These are phyloP conservation scores for Polymixis lichenea DNA, from an alignment of 2,888 invertebrate genomes.

Conservation along the genomic window DNA sequence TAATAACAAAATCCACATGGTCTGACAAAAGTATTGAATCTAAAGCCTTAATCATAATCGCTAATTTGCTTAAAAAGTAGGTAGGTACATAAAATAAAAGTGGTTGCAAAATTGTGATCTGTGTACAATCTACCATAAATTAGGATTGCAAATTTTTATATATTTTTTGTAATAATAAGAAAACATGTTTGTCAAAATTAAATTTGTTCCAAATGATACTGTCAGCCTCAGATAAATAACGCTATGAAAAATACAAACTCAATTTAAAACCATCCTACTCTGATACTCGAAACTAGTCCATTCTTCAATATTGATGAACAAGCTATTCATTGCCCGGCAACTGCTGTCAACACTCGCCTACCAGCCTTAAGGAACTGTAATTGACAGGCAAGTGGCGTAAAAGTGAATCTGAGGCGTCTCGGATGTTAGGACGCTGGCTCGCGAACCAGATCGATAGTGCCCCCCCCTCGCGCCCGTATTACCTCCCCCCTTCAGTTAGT, in stretches of 20 bases:
- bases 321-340: constrained; percentile 54
- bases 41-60: not conserved
- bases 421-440: constrained; percentile 72
- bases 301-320: constrained; percentile 25
- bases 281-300: not conserved
- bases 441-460: constrained; percentile 75
- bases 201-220: no score
- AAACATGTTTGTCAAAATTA: no score
- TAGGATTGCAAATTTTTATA: no score
- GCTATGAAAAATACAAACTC: not conserved
- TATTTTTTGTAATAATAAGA: no score
- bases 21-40: not conserved
- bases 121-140: no score
- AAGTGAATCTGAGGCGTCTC: constrained; percentile 78
- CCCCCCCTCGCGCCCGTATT: constrained; percentile 59
- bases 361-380: constrained; percentile 72
- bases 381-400: constrained; percentile 80
- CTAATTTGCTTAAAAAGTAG: no score
- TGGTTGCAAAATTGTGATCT: no score
- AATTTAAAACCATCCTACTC: not conserved
- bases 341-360: constrained; percentile 69
- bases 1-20: not conserved
- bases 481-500: constrained; percentile 49
- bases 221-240: not conserved
- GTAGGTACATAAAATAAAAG: no score